A percentile compares a stretch with the other conserved stretches of the same genome.
Conservation (phyloP, 1,140 invertebrate species). For the Patella vulgata region DNA sequence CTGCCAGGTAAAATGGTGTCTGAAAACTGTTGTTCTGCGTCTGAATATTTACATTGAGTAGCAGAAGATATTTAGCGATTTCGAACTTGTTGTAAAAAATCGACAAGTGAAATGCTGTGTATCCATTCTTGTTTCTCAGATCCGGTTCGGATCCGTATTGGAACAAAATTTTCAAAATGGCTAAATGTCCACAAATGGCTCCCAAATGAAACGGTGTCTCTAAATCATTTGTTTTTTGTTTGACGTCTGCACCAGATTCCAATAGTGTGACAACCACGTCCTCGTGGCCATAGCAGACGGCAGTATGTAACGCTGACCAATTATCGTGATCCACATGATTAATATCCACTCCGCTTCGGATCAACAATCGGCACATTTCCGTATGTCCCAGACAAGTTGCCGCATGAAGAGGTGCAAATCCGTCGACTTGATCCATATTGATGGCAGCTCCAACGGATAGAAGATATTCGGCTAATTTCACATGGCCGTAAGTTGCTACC, state of each 20-base stretch:
- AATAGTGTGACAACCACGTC: constrained; percentile 43
- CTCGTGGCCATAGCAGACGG: constrained; percentile 54
- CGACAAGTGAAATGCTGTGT: constrained; percentile 52
- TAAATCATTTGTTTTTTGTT: constrained; percentile 37
- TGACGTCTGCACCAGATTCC: constrained; percentile 35
- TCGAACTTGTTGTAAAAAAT: constrained; percentile 48
- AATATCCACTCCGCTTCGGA: constrained; percentile 44
- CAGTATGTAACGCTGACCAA: constrained; percentile 57
- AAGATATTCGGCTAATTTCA: constrained; percentile 41
- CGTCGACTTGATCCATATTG: constrained; percentile 54
- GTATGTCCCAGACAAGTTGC: constrained; percentile 54
- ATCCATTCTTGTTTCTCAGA: constrained; percentile 43
- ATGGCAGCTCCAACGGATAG: constrained; percentile 43
- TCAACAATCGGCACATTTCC: constrained; percentile 40
- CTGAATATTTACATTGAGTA: constrained; percentile 43
- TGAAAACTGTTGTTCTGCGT: constrained; percentile 28
- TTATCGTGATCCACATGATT: constrained; percentile 48
- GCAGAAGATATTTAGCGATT: constrained; percentile 44
- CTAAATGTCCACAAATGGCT: constrained; percentile 43
- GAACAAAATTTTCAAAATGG: constrained; percentile 41
- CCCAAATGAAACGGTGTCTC: constrained; percentile 55
- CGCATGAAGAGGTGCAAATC: constrained; percentile 55
- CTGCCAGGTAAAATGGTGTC: constrained; percentile 44
- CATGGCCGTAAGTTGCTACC: constrained; percentile 52
- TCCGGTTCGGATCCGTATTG: constrained; percentile 34